Evolutionary conservation across 2,888 invertebrate genomes (phyloP), one percentile per base, ranked within the genome.

Genomic region (Glaucopsyche alexis): DNA sequence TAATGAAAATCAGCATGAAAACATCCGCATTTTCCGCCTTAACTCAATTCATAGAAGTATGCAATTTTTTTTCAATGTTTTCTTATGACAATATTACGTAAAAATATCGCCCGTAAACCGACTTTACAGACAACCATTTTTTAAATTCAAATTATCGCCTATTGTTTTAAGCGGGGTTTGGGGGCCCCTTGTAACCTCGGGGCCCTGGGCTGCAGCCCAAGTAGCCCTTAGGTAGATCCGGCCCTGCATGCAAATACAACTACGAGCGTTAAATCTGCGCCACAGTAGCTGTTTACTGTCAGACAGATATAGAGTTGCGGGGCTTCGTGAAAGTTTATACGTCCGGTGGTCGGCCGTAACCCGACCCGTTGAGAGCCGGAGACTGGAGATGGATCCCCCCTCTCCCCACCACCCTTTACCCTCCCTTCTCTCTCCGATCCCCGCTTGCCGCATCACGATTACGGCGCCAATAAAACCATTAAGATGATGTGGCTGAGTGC

Each of bases 261-360:
- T 9, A 2, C 55, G 11, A 19, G 19, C 55, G 11, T 9, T 3
- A 1, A 8, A 19, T 14, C 14, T 55, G 19, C 7, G 13, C 29
- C 29, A 6, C 65, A n/a, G 72, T 65, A 65, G 72, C 67, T 49
- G 29, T 71, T 47, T 47, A 47, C 52, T 66, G 55, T 49, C 50
- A 19, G 73, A 49, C 50, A 19, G 73, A 49, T 66, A 60, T 72
- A 72, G 66, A 66, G 74, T 74, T 73, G 76, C 74, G 71, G 49
- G 76, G 77, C 75, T 77, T 78, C 76, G 76, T 75, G 78, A 78
- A 79, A 79, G 77, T 75, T 72, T 77, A 78, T 75, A 78, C 78
- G 75, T 78, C 78, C 78, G 77, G 75, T 74, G 75, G 75, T 66
- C 65, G 40, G 71, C 52, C 42, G 67, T 50, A 69, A 72, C 67